These are phyloP conservation scores for Athalia cordata DNA, from an alignment of 2,888 invertebrate genomes.

Conservation along the genomic window DNA sequence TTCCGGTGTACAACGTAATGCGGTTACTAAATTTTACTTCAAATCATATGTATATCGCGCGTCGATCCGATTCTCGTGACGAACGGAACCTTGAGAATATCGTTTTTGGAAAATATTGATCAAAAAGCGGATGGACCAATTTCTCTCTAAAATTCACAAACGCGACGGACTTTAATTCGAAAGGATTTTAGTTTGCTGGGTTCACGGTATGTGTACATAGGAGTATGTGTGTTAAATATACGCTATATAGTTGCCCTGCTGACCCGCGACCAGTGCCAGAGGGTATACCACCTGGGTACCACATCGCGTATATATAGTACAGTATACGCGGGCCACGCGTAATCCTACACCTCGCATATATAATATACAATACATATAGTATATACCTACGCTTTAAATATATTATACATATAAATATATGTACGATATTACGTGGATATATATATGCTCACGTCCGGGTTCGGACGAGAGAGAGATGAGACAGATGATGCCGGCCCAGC, in stretches of 20 bases:
- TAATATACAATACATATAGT: neutral
- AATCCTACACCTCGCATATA: slow-evolving; percentile 43
- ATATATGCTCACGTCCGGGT: slow-evolving; percentile 55
- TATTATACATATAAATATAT: neutral
- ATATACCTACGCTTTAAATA: neutral
- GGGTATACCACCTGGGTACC: slow-evolving; percentile 33
- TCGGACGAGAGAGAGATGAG: slow-evolving; percentile 50
- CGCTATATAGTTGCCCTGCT: slow-evolving; percentile 12
- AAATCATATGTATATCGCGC: no score
- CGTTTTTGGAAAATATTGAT: no score
- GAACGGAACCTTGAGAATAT: no score
- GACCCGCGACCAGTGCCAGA: slow-evolving; percentile 18
- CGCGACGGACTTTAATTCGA: neutral
- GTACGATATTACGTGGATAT: neutral
- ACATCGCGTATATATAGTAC: neutral
- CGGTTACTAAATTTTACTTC: no score
- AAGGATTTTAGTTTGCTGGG: neutral
- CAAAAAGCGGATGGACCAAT: no score
- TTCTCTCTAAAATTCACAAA: no score
- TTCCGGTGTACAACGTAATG: no score
- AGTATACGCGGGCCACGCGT: slow-evolving; percentile 30
- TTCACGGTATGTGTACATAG: slow-evolving; percentile 7
- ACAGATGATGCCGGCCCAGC: slow-evolving; percentile 57
- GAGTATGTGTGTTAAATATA: no score
- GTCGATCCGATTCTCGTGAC: no score